Evolutionary conservation across 1,140 invertebrate genomes (phyloP).

Genomic region (Zaprionus ghesquierei): DNA sequence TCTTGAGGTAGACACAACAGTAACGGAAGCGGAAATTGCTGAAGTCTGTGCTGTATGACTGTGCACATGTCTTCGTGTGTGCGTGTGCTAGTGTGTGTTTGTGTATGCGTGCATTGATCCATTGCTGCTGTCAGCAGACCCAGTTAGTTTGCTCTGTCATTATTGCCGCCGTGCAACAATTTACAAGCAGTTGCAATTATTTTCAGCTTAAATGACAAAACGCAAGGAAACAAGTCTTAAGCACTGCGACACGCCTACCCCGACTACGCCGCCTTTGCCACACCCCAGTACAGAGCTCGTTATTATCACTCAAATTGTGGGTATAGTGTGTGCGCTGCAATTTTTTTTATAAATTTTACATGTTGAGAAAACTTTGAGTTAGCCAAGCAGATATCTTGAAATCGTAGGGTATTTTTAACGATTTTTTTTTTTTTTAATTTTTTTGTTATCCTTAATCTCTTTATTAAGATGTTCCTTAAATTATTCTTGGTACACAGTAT

Average conservation of each 20-base stretch:
- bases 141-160: conserved; percentile 51
- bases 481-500: not conserved
- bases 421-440: not conserved
- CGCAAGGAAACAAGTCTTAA: conserved; percentile 82
- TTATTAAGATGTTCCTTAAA: not conserved
- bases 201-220: conserved; percentile 83
- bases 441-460: too few relatives aligned
- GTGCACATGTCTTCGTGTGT: not conserved
- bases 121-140: conserved; percentile 64
- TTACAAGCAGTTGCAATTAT: conserved; percentile 82
- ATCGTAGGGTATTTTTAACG: too few relatives aligned
- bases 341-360: too few relatives aligned
- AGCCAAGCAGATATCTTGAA: too few relatives aligned
- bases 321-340: not conserved
- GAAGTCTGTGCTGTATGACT: conserved; percentile 60
- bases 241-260: conserved; percentile 34
- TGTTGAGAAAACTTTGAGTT: too few relatives aligned
- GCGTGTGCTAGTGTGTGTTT: conserved; percentile 34
- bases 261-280: not conserved
- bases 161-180: conserved; percentile 54
- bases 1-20: conserved; percentile 55
- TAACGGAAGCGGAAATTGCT: conserved; percentile 79
- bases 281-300: conserved; percentile 43
- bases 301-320: too few relatives aligned
- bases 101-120: conserved; percentile 70